Conservation (phyloP, 2,113 vertebrate genomes). For the Pachyramphus minor region DNA sequence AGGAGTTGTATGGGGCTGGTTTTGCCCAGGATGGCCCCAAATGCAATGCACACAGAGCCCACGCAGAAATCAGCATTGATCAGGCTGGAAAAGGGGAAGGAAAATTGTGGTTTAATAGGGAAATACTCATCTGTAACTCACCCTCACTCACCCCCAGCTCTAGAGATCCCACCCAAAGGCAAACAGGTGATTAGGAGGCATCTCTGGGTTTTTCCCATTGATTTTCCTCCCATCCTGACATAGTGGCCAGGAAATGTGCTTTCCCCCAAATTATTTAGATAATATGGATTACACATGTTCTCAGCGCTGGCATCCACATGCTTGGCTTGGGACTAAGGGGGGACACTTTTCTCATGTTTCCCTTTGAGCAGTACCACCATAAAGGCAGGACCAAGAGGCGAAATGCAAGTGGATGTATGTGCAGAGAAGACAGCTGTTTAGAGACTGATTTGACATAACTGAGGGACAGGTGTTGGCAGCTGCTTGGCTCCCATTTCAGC, state of each 20-base stretch:
- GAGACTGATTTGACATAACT: neutral
- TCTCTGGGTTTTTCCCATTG: neutral
- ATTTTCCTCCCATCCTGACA: neutral
- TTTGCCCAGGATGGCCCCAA: constrained; percentile 92
- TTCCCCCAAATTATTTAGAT: neutral
- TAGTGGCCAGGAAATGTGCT: neutral
- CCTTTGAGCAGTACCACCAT: neutral
- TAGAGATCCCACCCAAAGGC: neutral
- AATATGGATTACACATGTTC: neutral
- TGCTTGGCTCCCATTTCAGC: neutral
- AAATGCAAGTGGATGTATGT: neutral
- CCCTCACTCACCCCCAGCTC: neutral
- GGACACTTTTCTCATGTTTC: neutral
- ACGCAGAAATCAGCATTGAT: constrained; percentile 97
- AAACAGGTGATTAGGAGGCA: neutral
- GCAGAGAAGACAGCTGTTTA: neutral
- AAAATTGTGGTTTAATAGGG: neutral
- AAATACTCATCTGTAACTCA: neutral
- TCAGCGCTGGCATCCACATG: neutral
- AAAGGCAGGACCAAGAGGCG: neutral
- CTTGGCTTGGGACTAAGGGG: neutral
- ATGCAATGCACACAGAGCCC: constrained; percentile 88
- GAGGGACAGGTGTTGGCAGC: neutral
- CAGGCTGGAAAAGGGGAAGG: constrained; percentile 73
- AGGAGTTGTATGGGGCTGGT: constrained; percentile 90